A percentile compares a stretch with the other conserved stretches of the same genome.
phyloP scores from a whole-genome alignment of 2,113 vertebrate species.

The Limanda limanda region DNA sequence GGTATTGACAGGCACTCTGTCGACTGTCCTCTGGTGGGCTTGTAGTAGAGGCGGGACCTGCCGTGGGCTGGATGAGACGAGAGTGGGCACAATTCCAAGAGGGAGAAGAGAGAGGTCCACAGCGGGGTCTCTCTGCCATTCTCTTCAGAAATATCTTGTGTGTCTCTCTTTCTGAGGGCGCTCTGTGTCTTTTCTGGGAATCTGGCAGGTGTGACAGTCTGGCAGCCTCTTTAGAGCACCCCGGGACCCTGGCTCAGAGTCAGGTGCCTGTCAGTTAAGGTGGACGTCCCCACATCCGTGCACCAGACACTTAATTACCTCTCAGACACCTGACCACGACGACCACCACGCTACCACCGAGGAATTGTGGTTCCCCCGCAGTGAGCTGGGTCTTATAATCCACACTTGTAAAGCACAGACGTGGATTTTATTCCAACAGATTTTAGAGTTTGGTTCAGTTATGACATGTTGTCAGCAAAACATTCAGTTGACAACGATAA shows the following conservation, averaged over 20 bases:
- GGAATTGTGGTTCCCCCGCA: conserved; percentile 1
- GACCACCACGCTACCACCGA: conserved; percentile 20
- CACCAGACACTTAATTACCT: conserved; percentile 63
- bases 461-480: background rate
- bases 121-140: conserved; percentile 49
- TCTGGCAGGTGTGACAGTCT: conserved; percentile 63
- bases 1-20: conserved; percentile 59
- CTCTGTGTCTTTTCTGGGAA: conserved; percentile 36
- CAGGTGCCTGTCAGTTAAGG: conserved; percentile 60
- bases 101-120: conserved; percentile 59
- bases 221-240: conserved; percentile 64
- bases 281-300: conserved; percentile 50
- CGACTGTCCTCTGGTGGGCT: conserved; percentile 55
- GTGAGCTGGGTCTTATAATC: no score
- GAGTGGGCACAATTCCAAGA: conserved; percentile 44
- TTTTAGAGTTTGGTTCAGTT: no score
- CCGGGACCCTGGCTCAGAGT: conserved; percentile 57
- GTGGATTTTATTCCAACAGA: no score
- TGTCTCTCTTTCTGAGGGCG: conserved; percentile 47
- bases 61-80: conserved; percentile 33
- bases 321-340: conserved; percentile 43
- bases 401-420: background rate
- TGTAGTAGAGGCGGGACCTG: conserved; percentile 36
- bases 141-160: conserved; percentile 49
- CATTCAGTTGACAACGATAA: conserved; percentile 10